These are phyloP conservation scores for Pristionchus entomophagus DNA, from an alignment of 2,888 invertebrate species.

Conservation along the genomic window DNA sequence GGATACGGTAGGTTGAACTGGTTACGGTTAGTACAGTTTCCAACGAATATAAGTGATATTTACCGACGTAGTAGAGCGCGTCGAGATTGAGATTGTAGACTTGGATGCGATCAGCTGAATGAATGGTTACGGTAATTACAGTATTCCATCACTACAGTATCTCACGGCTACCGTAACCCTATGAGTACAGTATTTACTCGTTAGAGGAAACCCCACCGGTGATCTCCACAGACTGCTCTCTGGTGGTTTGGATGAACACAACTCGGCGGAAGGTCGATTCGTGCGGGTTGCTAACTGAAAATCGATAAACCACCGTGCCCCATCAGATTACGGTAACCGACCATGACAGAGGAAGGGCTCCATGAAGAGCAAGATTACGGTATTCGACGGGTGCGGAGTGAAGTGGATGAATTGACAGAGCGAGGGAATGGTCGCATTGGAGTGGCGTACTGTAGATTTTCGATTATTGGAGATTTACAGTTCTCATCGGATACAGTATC, in stretches of 20 bases:
- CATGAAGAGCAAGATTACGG: constrained; percentile 20
- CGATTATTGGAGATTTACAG: neutral
- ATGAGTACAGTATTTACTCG: neutral
- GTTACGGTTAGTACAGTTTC: no score
- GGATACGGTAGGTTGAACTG: no score
- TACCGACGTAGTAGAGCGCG: neutral
- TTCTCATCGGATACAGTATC: neutral
- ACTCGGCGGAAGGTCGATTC: neutral
- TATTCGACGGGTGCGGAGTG: neutral
- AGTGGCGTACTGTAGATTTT: neutral
- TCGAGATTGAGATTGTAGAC: neutral
- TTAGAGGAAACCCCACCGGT: no score
- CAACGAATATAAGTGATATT: no score
- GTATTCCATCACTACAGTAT: neutral
- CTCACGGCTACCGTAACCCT: neutral
- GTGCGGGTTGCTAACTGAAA: neutral
- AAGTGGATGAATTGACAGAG: constrained; percentile 11
- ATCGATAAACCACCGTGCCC: neutral
- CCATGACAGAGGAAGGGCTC: neutral
- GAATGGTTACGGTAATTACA: neutral
- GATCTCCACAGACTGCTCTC: neutral
- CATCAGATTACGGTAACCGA: neutral
- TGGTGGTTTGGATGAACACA: neutral
- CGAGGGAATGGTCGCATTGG: neutral
- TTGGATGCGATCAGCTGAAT: neutral